These are phyloP conservation scores for Drosophila carrolli DNA, from an alignment of 1,140 invertebrate genomes.

Conservation along the genomic window DNA sequence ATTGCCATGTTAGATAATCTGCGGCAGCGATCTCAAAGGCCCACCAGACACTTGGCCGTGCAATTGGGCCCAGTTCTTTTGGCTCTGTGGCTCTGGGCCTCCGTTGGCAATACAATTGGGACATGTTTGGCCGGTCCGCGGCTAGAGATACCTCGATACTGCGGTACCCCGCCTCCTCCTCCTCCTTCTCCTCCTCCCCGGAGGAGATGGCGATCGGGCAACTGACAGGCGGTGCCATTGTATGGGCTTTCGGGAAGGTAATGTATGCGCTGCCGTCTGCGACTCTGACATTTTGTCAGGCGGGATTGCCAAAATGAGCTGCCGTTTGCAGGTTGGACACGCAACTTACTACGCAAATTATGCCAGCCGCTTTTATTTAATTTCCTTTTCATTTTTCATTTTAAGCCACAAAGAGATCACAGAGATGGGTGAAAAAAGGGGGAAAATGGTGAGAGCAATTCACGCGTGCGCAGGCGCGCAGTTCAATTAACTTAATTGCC, in stretches of 20 bases:
- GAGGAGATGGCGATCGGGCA: background rate
- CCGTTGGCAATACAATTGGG: conserved; percentile 36
- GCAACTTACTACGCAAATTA: conserved; percentile 41
- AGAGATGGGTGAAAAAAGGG: background rate
- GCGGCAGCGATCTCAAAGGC: conserved; percentile 27
- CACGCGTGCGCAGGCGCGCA: conserved; percentile 76
- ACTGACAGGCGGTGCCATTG: conserved; percentile 29
- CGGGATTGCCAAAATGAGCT: conserved; percentile 43
- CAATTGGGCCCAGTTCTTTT: conserved; percentile 6
- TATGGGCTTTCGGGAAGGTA: conserved; percentile 22
- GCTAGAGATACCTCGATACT: conserved; percentile 10
- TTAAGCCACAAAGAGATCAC: background rate
- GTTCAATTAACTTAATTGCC: conserved; percentile 84
- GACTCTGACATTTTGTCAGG: conserved; percentile 47
- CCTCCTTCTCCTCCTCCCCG: background rate
- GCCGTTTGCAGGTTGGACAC: conserved; percentile 35
- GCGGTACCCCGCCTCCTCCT: background rate
- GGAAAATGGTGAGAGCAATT: conserved; percentile 38
- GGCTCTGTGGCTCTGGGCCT: background rate
- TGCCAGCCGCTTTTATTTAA: conserved; percentile 15
- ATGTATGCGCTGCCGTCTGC: conserved; percentile 40
- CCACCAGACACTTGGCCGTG: conserved; percentile 11
- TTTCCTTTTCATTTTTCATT: background rate
- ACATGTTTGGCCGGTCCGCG: conserved; percentile 37
- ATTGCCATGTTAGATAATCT: conserved; percentile 38